These are phyloP conservation scores for Drosophila pruinosa DNA, from an alignment of 1,140 invertebrate genomes.

Conservation along the genomic window DNA sequence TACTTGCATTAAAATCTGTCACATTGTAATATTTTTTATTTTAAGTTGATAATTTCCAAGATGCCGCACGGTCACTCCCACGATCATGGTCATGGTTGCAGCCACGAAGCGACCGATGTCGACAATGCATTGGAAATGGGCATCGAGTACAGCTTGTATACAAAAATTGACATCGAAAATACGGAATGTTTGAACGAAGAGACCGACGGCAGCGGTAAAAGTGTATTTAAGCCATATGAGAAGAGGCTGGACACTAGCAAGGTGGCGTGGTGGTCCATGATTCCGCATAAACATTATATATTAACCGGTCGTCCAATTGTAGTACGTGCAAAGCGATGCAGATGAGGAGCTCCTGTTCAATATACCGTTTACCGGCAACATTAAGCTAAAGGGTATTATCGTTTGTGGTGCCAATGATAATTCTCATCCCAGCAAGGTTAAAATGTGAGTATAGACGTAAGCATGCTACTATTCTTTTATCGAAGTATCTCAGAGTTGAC, in stretches of 20 bases:
- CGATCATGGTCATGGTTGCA: constrained; percentile 61
- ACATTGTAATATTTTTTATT: constrained; percentile 33
- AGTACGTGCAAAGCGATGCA: constrained; percentile 97
- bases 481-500: no score
- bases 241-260: constrained; percentile 87
- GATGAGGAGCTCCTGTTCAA: constrained; percentile 97
- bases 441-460: constrained; percentile 89
- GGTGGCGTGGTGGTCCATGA: constrained; percentile 17
- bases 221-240: constrained; percentile 97
- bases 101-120: constrained; percentile 72
- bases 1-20: constrained; percentile 39
- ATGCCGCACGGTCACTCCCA: constrained; percentile 82
- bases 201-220: constrained; percentile 92
- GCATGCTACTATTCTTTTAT: not conserved
- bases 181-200: constrained; percentile 95
- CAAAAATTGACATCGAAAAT: constrained; percentile 95
- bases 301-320: constrained; percentile 46
- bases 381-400: constrained; percentile 97
- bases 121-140: constrained; percentile 90
- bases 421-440: constrained; percentile 92
- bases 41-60: constrained; percentile 19
- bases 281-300: not conserved
- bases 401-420: constrained; percentile 93
- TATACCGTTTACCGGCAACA: constrained; percentile 97
- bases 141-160: constrained; percentile 93